Conservation (phyloP, 2,888 invertebrate genomes). For the Drosophila picticornis region DNA sequence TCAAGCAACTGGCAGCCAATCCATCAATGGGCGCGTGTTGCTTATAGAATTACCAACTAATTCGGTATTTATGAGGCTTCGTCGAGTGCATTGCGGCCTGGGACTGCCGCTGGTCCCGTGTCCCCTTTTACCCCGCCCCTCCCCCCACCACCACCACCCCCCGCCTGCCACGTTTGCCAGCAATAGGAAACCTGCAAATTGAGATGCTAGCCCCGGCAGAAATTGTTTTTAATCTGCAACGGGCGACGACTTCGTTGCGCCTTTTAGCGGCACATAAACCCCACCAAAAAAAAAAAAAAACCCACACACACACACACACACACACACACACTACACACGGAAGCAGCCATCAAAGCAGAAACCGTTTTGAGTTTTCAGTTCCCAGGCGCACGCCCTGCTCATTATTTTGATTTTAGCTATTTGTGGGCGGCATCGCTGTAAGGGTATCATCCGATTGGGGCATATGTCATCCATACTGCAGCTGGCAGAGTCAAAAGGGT, state of each 20-base stretch:
- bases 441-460: slow-evolving; percentile 30
- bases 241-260: slow-evolving; percentile 58
- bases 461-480: neutral
- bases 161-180: neutral
- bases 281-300: slow-evolving; percentile 23
- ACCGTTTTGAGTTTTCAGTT: slow-evolving; percentile 36
- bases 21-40: slow-evolving; percentile 84
- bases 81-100: slow-evolving; percentile 64
- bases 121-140: neutral
- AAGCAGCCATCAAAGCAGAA: slow-evolving; percentile 37
- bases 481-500: neutral
- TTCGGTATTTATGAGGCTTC: slow-evolving; percentile 84
- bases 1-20: slow-evolving; percentile 50
- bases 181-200: slow-evolving; percentile 73
- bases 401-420: slow-evolving; percentile 56
- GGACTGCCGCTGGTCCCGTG: slow-evolving; percentile 5
- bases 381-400: slow-evolving; percentile 53
- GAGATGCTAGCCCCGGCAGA: slow-evolving; percentile 66
- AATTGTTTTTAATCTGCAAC: slow-evolving; percentile 71
- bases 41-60: slow-evolving; percentile 85
- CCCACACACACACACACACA: slow-evolving; percentile 3
- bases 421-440: slow-evolving; percentile 43
- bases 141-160: neutral
- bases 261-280: slow-evolving; percentile 55
- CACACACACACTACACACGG: slow-evolving; percentile 1